Base-by-base conservation (phyloP, 2,797 vertebrate species). In the Melanotaenia trifasciata region DNA sequence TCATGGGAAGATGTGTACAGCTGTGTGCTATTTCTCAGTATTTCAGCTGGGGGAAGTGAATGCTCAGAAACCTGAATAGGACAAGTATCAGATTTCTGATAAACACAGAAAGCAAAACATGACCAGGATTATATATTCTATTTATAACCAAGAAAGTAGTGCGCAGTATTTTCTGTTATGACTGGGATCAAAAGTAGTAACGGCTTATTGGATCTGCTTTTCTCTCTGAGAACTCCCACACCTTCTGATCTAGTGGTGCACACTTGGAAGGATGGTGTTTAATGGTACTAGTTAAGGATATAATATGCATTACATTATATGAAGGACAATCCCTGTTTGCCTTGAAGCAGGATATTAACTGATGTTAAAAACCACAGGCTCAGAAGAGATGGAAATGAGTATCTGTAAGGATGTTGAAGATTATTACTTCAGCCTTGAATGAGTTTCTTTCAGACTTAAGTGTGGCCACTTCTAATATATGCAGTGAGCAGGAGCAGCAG, bases 401-500 rank as follows among this genome's bases (percentile, higher is more conserved):
- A 56, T 78, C 72, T 62, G 24, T 32, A 58, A 58, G 36, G 40
- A 35, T 43, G 59, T 38, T 40, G 47, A 57, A 60, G 50, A 47
- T 76, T 50, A 58, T 45, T 18, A 69, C 28, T 45, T 72, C 47
- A 24, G 20, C 47, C 13, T 24, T 7, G 1, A 11, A 50, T 36
- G 40, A 26, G 30, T 65, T 67, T 71, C 43, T 63, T 58, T 59
- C 7, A 13, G 63, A 57, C 28, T 56, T 45, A 60, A 76, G 76
- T 33, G 56, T 40, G 70, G 32, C 20, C n/a, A 26, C 36, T 18
- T 30, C 33, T 26, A 70, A 62, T 69, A 60, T 3, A 40, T 45
- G 50, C 36, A 35, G 22, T 61, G 24, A 58, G 22, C 36, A 22
- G n/a, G 30, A 70, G 33, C 30, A 40, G 56, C 47, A 28, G 56